Evolutionary conservation across 2,797 vertebrate species (phyloP), one percentile per base, ranked within the genome.

Genomic region (Selene dorsalis): DNA sequence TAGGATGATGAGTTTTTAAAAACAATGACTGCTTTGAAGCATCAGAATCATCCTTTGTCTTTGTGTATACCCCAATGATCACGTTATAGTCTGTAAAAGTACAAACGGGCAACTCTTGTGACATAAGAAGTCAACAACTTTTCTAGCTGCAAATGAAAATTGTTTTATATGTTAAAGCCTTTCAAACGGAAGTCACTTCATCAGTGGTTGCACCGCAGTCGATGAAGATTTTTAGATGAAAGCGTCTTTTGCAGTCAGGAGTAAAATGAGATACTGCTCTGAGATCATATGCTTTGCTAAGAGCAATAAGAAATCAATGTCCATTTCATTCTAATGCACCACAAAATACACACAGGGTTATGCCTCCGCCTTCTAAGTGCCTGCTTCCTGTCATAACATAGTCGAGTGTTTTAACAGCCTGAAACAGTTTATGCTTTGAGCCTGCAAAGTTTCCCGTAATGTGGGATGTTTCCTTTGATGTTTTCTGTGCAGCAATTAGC

Each of bases 341-440:
- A 65, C 59, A 72, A 73, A 80, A 82, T 35, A 83, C 59, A 83
- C 58, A 77, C 30, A 67, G 18, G 66, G 80, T 66, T 78, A 67
- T 11, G 68, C 55, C 66, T 55, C 32, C 82, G 64, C 64, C 57
- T 77, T 76, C 82, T 28, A 79, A 87, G 82, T 84, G 62, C 52
- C 80, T 79, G 74, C 74, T 85, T 88, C 60, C 82, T 81, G 79
- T 84, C 77, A 88, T 73, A 81, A 80, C 75, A 87, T 74, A 30
- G 30, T 35, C 56, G 69, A 76, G 71, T 88, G 79, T 89, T 91
- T 91, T 62, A 72, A 90, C 83, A 83, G 82, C 79, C 74, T 90
- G 77, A 80, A 84, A 81, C 74, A 43, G 75, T 86, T 87, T 87
- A 80, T 58, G 66, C 45, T 62, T 56, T 16, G 16, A 82, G 45